Conservation (phyloP, 2,113 vertebrate species). For the Ailurus styani region DNA sequence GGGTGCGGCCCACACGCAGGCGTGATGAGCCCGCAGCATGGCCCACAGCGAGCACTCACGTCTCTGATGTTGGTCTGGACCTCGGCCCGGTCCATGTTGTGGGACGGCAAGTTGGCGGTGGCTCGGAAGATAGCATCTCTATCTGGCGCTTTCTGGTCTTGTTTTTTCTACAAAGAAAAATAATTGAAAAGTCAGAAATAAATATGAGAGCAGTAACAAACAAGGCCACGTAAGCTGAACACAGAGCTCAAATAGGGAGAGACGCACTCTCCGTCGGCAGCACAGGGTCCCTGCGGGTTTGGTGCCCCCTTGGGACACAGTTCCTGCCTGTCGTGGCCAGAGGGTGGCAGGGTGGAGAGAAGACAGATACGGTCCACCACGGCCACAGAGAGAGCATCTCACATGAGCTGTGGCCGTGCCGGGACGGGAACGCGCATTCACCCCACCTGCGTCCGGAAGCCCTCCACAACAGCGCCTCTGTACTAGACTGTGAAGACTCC, state of each 20-base stretch:
- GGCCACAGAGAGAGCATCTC: accelerated
- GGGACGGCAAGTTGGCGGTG: constrained; percentile 88
- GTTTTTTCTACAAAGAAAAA: constrained; percentile 88
- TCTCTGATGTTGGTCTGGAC: constrained; percentile 94
- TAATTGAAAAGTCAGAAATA: neutral
- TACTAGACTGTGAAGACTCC: neutral
- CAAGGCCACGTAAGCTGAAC: accelerated
- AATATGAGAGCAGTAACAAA: accelerated
- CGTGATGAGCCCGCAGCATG: accelerated
- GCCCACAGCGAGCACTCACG: constrained; percentile 80
- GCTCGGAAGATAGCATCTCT: constrained; percentile 95
- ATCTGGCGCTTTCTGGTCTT: constrained; percentile 96
- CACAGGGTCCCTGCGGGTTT: neutral
- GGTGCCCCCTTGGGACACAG: accelerated
- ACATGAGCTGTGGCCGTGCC: accelerated
- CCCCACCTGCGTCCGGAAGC: neutral
- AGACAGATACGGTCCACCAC: accelerated
- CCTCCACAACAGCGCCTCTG: accelerated
- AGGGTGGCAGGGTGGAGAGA: accelerated
- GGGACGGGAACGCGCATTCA: accelerated
- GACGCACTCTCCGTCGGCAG: accelerated
- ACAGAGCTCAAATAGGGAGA: neutral
- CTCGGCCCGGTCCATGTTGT: constrained; percentile 88
- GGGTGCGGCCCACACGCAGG: accelerated
- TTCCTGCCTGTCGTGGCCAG: accelerated